A percentile compares a stretch with the other conserved stretches of the same genome.
These are phyloP conservation scores for Glossophaga mutica DNA, from an alignment of 2,797 vertebrate genomes.

Conservation along the genomic window DNA sequence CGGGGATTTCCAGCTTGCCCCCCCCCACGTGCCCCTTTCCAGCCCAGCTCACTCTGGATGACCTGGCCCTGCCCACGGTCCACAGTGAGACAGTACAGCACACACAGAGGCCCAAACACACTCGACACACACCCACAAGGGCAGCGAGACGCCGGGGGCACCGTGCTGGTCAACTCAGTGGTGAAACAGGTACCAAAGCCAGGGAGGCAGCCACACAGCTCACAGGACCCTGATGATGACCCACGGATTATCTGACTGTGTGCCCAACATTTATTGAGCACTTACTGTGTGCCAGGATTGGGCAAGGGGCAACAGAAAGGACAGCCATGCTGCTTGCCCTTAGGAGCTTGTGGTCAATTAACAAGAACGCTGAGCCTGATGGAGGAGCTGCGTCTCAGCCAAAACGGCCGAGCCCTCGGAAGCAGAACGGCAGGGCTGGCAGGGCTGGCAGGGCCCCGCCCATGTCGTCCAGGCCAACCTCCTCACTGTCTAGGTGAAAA, in stretches of 20 bases:
- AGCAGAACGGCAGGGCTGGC: neutral
- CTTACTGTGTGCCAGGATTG: neutral
- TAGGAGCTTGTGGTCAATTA: neutral
- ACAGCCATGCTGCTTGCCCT: neutral
- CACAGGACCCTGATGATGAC: accelerated
- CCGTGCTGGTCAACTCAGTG: accelerated
- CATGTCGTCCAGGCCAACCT: too few species aligned
- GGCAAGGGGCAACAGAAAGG: neutral
- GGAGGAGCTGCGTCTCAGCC: neutral
- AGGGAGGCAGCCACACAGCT: neutral
- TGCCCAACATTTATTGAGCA: neutral
- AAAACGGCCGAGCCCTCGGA: neutral
- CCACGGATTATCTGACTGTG: accelerated
- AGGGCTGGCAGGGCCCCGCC: too few species aligned
- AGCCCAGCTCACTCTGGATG: neutral
- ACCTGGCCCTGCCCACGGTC: neutral
- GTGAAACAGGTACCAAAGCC: neutral
- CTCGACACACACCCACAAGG: too few species aligned
- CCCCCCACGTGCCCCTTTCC: too few species aligned
- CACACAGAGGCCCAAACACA: neutral
- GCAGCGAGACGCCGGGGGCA: too few species aligned
- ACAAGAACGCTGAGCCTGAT: neutral
- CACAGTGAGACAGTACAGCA: too few species aligned
- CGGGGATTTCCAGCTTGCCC: neutral
- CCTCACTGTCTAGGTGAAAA: too few species aligned